Evolutionary conservation across 2,888 invertebrate species (phyloP), one percentile per base, ranked within the genome.

Genomic region (Acleris literana): DNA sequence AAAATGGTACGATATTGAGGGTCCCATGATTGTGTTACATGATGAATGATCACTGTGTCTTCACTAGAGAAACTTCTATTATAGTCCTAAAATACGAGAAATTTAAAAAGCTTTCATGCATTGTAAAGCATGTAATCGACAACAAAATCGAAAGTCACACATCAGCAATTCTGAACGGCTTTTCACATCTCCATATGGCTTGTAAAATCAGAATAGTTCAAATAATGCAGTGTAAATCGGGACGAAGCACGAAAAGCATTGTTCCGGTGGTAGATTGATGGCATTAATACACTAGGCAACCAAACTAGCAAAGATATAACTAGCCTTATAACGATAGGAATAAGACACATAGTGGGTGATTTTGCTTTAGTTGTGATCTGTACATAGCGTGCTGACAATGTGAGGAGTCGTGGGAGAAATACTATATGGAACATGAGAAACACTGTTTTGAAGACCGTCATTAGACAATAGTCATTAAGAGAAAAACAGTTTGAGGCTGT

Each of bases 351-450:
- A 9, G 33, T 57, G 52, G 49, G 46, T 52, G 9, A 57, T 9
- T 22, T 20, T 4, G 33, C 18, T 11, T 43, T 33, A 22, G 52
- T 62, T 53, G 43, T 18, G 16, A 17, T 57, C 57, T 68, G 80
- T 71, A 78, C 74, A 78, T 79, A 73, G 77, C 75, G 77, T 82
- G 82, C 78, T 80, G 76, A 74, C 74, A 78, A 77, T 69, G 69
- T 61, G 54, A 65, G 73, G 74, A 76, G 76, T 79, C 84, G 86
- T 88, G 88, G 84, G 87, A 90, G 82, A 86, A 79, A 74, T 66
- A 70, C 77, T 80, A 88, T 88, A 86, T 89, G 78, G 90, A 83
- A 81, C 88, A 92, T 90, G 91, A 84, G 88, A 89, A 88, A 79
- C 77, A 65, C 46, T 59, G 54, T 66, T 71, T 68, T 58, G 48